phyloP scores from a whole-genome alignment of 1,140 invertebrate genomes.

The Hermatobates lingyangjiaoensis region DNA sequence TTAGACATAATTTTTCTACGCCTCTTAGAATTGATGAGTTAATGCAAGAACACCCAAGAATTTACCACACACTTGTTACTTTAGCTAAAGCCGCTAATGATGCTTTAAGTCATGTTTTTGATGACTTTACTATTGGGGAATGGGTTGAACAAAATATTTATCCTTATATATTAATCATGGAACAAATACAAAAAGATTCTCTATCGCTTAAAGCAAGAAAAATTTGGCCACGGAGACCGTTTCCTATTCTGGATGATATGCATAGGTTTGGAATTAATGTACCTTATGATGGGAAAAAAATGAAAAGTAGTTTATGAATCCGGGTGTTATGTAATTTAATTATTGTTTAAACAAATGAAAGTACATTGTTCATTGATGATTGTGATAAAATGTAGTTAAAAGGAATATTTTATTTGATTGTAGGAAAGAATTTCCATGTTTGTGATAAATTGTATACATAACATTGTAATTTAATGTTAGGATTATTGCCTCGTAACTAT shows the following conservation, averaged over 20 bases:
- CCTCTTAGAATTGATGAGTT: constrained; percentile 50
- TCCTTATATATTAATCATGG: constrained; percentile 33
- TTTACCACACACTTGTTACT: constrained; percentile 36
- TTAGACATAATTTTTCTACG: constrained; percentile 53
- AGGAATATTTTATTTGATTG: too few relatives aligned
- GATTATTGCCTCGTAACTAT: too few relatives aligned
- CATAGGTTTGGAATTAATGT: constrained; percentile 16
- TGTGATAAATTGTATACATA: too few relatives aligned
- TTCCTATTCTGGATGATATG: constrained; percentile 20
- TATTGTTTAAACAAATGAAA: too few relatives aligned
- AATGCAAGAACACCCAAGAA: constrained; percentile 36
- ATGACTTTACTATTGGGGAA: constrained; percentile 50
- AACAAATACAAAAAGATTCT: constrained; percentile 31
- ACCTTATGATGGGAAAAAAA: too few relatives aligned
- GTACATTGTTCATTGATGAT: too few relatives aligned
- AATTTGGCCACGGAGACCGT: constrained; percentile 35
- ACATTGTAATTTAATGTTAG: too few relatives aligned
- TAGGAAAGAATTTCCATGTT: too few relatives aligned
- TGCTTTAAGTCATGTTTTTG: constrained; percentile 44
- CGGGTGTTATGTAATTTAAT: too few relatives aligned
- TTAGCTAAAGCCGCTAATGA: constrained; percentile 41
- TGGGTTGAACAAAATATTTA: constrained; percentile 49
- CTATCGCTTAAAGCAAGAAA: constrained; percentile 29
- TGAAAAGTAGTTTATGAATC: too few relatives aligned
- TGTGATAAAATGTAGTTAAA: too few relatives aligned